These are phyloP conservation scores for Opisthocomus hoazin DNA, from an alignment of 2,113 vertebrate species.

Conservation along the genomic window DNA sequence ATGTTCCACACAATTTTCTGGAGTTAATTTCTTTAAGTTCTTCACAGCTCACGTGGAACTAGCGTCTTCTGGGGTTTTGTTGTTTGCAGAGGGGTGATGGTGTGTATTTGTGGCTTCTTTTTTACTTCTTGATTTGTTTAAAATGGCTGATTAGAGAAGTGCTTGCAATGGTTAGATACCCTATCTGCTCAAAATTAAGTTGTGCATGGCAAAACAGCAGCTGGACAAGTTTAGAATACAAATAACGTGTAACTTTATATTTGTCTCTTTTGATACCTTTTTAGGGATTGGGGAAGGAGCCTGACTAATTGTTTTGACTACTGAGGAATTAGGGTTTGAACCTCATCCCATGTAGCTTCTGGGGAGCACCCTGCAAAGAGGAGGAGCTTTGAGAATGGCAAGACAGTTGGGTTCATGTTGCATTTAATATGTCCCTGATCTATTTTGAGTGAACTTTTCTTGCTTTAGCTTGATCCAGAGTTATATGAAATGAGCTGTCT, in stretches of 20 bases:
- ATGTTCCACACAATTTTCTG: neutral
- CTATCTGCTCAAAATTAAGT: neutral
- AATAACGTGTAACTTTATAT: neutral
- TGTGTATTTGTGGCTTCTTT: fast-evolving
- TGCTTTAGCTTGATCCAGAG: neutral
- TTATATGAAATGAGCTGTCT: neutral
- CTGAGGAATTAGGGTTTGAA: neutral
- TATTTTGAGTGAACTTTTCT: neutral
- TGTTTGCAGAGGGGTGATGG: too few species aligned
- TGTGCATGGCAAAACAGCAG: neutral
- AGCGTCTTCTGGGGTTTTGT: neutral
- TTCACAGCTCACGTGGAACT: neutral
- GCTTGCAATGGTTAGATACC: neutral
- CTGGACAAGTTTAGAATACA: neutral
- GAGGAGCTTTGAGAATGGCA: neutral
- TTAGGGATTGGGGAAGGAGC: neutral
- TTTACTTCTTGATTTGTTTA: neutral
- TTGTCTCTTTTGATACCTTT: neutral
- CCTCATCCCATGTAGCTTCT: neutral
- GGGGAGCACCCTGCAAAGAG: neutral
- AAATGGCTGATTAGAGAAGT: neutral
- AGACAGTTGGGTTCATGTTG: neutral
- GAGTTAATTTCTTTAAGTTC: neutral
- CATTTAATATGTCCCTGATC: neutral
- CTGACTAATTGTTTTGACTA: neutral